Evolutionary conservation across 2,888 invertebrate genomes (phyloP), one percentile per base, ranked within the genome.

Genomic region (Apocheima hispidaria): DNA sequence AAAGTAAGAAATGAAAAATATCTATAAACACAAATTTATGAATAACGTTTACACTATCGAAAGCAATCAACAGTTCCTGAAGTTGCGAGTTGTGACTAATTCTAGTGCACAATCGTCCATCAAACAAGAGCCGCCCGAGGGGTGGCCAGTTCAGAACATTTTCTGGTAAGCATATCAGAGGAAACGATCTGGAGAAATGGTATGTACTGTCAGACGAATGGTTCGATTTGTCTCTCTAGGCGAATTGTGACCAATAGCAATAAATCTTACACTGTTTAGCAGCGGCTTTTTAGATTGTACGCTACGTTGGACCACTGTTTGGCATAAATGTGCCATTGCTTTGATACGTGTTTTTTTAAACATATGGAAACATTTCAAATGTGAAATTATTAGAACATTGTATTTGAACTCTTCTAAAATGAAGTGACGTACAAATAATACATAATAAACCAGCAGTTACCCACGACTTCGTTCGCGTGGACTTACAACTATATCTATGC

Each of bases 161-260:
- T 77, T 77, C 78, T 72, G 69, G 72, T 64, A 67, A 73, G 18
- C 75, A 73, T 82, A 84, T 86, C 84, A 77, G 70, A 72, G 72
- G 73, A 71, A 79, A 77, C 71, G 72, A 84, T 86, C 82, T 74
- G 59, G 74, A 80, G 81, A 83, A 83, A 84, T 80, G 77, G 78
- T 79, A 77, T 82, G 83, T 80, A 50, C 69, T 69, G 23, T 9
- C 80, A 72, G 73, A 62, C 64, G 70, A 80, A 81, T 79, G 69
- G 74, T 64, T 74, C 79, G 73, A 83, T 87, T 84, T 84, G 83
- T 84, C 81, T 84, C 71, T 70, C 71, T 59, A 53, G 66, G 73
- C 78, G 76, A 75, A 77, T 79, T 81, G 74, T 75, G 71, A 77
- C 78, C 74, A 68, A 70, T 43, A 53, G 46, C 54, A 73, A 79